Evolutionary conservation across 2,113 vertebrate species (phyloP).

Genomic region (Ciconia stormi): DNA sequence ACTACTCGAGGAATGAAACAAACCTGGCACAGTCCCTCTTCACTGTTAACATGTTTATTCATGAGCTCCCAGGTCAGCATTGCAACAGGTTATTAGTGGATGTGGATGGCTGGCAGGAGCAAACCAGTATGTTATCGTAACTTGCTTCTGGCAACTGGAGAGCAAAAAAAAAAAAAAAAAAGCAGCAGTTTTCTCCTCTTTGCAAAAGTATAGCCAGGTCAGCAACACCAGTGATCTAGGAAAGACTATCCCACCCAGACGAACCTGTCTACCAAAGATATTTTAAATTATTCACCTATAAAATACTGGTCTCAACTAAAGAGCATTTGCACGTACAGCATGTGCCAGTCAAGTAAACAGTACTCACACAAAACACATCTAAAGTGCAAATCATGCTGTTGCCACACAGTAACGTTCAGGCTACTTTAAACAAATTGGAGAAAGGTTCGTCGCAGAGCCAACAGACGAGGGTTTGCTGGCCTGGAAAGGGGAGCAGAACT

Average conservation of each 20-base stretch:
- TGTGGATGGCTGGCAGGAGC: neutral
- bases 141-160: neutral
- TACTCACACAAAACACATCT: neutral
- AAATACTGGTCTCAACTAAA: neutral
- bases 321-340: neutral
- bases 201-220: neutral
- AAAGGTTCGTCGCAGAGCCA: fast-evolving
- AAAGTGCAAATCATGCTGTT: fast-evolving
- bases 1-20: neutral
- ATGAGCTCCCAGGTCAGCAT: neutral
- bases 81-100: neutral
- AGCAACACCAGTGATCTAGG: neutral
- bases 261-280: neutral
- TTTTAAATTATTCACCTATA: neutral
- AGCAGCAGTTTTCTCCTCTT: neutral
- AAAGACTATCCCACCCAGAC: neutral
- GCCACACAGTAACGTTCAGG: fast-evolving
- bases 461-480: fast-evolving
- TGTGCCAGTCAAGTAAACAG: neutral
- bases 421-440: fast-evolving
- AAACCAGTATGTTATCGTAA: neutral
- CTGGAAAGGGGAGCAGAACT: fast-evolving
- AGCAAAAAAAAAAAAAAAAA: too few relatives aligned
- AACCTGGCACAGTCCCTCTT: neutral
- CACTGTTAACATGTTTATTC: neutral